Evolutionary conservation across 2,888 invertebrate genomes (phyloP), one percentile per base, ranked within the genome.

Genomic region (Uropetala carovei): DNA sequence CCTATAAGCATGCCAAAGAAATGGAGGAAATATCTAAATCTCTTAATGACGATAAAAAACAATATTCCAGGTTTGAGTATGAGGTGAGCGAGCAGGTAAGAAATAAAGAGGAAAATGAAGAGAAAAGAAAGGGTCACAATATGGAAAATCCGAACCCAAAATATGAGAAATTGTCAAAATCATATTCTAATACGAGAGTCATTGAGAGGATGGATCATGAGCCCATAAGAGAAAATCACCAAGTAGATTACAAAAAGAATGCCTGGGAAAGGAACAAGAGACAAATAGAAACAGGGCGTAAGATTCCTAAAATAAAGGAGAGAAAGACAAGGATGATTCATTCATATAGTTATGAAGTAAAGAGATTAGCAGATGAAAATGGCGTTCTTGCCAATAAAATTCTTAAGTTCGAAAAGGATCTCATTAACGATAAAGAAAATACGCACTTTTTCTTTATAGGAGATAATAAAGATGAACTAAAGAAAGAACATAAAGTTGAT

Each of bases 321-420:
- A 58, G 16, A 68, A 64, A 43, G 64, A 7, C 64, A 30, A 89
- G 60, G 1, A 43, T 11, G 0, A 11, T 18, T n/a, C 60, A 18
- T 68, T 64, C 89, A 18, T 13, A 18, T 3, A 64, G 27, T 60
- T 64, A 86, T 59, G 64, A 64, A n/a, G 16, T 64, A 0, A 64
- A 89, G 11, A 16, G 18, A 11, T 18, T 89, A 0, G 18, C 14
- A 13, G 43, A 43, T 43, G 43, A 64, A 7, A 18, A 68, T 43
- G 64, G 89, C 4, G n/a, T 89, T 18, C 89, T 89, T 30, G 13
- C 89, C 60, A 64, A 89, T 43, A 64, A 89, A 27, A 43, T 64
- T 16, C 0, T 64, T 43, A 89, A 43, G 43, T 64, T 43, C 30
- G 30, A 75, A 27, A 75, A 27, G 27, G 27, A 10, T 11, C 13